Percentiles rank a stretch among this genome's conserved stretches.
Evolutionary conservation across 1,140 invertebrate species (phyloP).

Genomic region (Drosophila sechellia): DNA sequence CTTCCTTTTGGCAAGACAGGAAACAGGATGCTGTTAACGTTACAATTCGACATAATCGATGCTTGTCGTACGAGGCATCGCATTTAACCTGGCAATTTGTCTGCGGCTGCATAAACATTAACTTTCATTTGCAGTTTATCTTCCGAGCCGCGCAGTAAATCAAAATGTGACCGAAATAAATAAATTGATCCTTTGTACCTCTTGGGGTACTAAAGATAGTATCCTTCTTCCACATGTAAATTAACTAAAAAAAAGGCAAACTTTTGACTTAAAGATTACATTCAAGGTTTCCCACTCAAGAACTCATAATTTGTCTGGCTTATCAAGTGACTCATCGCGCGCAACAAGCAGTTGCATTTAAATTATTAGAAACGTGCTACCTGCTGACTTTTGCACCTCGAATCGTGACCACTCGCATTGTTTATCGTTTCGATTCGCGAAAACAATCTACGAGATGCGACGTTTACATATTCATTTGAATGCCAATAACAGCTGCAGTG

Average conservation of each 20-base stretch:
- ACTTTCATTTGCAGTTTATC: slow-evolving; percentile 78
- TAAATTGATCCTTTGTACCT: neutral
- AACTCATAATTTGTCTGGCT: slow-evolving; percentile 3
- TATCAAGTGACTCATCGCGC: slow-evolving; percentile 39
- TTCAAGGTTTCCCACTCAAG: no score
- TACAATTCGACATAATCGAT: slow-evolving; percentile 82
- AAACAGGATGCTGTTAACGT: slow-evolving; percentile 80
- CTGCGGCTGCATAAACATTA: slow-evolving; percentile 73
- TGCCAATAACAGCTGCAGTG: slow-evolving; percentile 73
- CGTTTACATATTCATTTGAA: slow-evolving; percentile 79
- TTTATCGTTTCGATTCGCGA: slow-evolving; percentile 45
- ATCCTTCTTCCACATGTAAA: no score
- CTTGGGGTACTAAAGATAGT: neutral
- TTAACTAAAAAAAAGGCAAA: no score
- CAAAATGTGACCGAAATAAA: slow-evolving; percentile 40
- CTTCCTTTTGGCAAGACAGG: slow-evolving; percentile 64
- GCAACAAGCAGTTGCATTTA: slow-evolving; percentile 2
- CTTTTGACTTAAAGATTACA: no score
- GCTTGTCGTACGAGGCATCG: slow-evolving; percentile 76
- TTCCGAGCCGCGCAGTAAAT: slow-evolving; percentile 48
- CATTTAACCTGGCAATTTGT: slow-evolving; percentile 81
- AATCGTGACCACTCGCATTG: slow-evolving; percentile 40
- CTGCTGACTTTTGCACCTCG: slow-evolving; percentile 43
- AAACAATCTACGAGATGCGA: slow-evolving; percentile 56
- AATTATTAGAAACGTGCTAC: slow-evolving; percentile 56